Percentiles rank a stretch among this genome's conserved stretches.
Conservation (phyloP, 2,113 vertebrate species). For the Strix uralensis region DNA sequence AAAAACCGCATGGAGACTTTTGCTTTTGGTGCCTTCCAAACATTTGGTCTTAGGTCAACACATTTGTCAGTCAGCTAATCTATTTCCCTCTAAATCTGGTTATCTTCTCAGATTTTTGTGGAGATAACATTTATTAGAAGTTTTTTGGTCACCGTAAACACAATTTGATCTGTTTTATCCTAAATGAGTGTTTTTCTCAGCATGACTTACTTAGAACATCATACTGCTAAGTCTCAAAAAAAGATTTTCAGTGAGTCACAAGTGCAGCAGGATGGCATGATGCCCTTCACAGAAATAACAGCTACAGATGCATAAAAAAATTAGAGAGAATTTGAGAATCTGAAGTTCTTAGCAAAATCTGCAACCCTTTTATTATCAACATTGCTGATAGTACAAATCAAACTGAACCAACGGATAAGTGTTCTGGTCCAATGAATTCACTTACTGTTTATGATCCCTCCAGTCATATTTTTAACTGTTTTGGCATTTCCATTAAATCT, state of each 20-base stretch:
- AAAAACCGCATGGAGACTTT: neutral
- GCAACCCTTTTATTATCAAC: constrained; percentile 25
- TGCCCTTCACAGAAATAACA: constrained; percentile 28
- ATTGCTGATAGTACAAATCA: constrained; percentile 32
- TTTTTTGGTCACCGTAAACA: neutral
- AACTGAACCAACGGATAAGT: constrained; percentile 40
- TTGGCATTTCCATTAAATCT: constrained; percentile 47
- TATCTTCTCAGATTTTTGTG: neutral
- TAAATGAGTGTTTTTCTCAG: neutral
- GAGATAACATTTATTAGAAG: neutral
- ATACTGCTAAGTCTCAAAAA: neutral
- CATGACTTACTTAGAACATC: neutral
- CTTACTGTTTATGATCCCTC: constrained; percentile 37
- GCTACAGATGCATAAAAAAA: neutral
- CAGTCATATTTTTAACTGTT: constrained; percentile 24
- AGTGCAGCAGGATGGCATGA: neutral
- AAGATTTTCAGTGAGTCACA: constrained; percentile 18
- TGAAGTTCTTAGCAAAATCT: constrained; percentile 40
- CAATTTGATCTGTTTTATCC: neutral
- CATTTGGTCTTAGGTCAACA: neutral
- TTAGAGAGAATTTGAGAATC: neutral
- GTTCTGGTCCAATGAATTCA: constrained; percentile 47
- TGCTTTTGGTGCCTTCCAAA: neutral
- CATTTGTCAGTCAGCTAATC: neutral
- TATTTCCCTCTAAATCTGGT: neutral